Evolutionary conservation across 23 tunicate species (phyloP), one percentile per base, ranked within the genome.

Genomic region (Phallusia fumigata): DNA sequence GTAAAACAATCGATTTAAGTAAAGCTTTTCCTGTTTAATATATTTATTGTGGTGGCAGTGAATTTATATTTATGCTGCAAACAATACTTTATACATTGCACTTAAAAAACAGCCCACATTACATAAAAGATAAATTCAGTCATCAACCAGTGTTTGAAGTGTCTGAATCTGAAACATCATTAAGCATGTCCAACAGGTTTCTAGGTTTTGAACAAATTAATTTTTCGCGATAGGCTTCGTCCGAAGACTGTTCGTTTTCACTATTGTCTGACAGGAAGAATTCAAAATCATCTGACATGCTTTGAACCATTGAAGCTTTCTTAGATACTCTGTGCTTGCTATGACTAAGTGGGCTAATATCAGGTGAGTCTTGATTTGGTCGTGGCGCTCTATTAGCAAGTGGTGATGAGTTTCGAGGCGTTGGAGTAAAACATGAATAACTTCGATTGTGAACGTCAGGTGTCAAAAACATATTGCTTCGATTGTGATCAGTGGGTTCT

Each of bases 321-420:
- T 65, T 81, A 5, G 77, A 22, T 28, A 31, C 24, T 28, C 73
- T 32, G 33, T 45, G 65, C n/a, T 15, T 45, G 64, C 40, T 84
- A 30, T 65, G 52, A 32, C 35, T 77, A 33, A 91, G 73, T 30
- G 96, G 96, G 65, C 96, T 91, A 0, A 91, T 18, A 81, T 83
- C 90, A 16, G 87, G 90, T 1, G 90, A 91, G 24, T 58, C 69
- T 58, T 44, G 76, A 50, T 49, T 77, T 3, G 49, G 58, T 13
- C 36, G 12, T 35, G 77, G 35, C 10, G 74, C 0, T 12, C 40
- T 65, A 35, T 77, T 76, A 26, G 84, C 81, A 52, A 91, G 64
- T 15, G 96, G 96, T 0, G 96, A 91, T 2, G 96, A 91, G 49
- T 86, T 91, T 32, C 90, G 73, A n/a, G 90, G 88, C 31, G 88